These are phyloP conservation scores for Nansenia antarctica DNA, from an alignment of 2,113 vertebrate genomes.

Conservation along the genomic window DNA sequence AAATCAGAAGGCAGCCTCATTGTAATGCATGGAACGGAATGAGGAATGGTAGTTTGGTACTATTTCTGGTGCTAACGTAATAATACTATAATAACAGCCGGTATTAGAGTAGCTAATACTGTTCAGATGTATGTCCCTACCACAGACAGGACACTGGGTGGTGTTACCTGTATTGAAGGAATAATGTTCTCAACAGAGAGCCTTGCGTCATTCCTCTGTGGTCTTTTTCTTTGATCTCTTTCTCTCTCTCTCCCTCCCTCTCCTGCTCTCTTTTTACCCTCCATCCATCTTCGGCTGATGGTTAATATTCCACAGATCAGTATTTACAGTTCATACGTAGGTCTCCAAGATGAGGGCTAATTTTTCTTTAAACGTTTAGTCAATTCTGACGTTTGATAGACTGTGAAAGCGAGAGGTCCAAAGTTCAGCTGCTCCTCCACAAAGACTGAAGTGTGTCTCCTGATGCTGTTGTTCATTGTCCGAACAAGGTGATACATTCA, in stretches of 20 bases:
- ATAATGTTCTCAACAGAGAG: not conserved
- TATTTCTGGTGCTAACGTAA: too few relatives aligned
- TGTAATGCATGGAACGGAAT: too few relatives aligned
- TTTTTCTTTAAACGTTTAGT: constrained; percentile 21
- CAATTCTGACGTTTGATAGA: constrained; percentile 8
- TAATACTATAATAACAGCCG: too few relatives aligned
- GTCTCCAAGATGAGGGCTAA: constrained; percentile 6
- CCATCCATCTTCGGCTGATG: constrained; percentile 16
- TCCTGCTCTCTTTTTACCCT: constrained; percentile 8
- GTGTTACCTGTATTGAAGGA: not conserved
- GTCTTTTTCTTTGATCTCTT: not conserved
- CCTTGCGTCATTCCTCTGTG: not conserved
- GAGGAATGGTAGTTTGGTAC: too few relatives aligned
- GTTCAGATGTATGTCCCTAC: not conserved
- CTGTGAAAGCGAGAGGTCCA: constrained; percentile 8
- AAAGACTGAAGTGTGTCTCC: constrained; percentile 9
- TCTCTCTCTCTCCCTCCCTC: not conserved
- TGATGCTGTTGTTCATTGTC: not conserved
- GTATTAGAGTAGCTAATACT: too few relatives aligned
- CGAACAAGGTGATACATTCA: not conserved
- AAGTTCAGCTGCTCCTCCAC: constrained; percentile 14
- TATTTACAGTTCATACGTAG: constrained; percentile 27
- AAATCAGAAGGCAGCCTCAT: too few relatives aligned
- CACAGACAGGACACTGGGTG: not conserved
- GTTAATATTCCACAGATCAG: constrained; percentile 41